Conservation (phyloP, 2,888 invertebrate genomes). For the Hyalella azteca region DNA sequence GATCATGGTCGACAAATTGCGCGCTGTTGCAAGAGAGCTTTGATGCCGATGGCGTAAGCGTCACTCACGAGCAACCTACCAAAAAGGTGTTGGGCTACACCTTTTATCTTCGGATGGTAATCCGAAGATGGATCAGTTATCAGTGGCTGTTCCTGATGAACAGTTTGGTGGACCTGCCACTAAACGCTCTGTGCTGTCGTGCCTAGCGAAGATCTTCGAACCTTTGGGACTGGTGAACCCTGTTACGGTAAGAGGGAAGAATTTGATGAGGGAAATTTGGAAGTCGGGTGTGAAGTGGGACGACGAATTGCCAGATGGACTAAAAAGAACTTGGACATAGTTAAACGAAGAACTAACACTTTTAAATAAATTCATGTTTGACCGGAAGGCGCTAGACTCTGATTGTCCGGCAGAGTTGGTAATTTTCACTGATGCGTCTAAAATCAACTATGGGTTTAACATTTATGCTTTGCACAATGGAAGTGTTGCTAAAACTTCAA, state of each 20-base stretch:
- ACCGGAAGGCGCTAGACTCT: neutral
- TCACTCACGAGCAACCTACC: neutral
- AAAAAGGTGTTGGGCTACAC: slow-evolving; percentile 19
- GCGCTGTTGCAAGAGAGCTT: neutral
- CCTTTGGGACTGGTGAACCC: slow-evolving; percentile 1
- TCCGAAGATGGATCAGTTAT: neutral
- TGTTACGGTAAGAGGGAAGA: neutral
- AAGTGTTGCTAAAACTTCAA: neutral
- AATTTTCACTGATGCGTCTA: slow-evolving; percentile 10
- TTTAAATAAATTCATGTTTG: neutral
- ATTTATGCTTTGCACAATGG: neutral
- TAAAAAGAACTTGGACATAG: neutral
- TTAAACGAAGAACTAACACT: neutral
- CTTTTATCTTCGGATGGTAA: no score
- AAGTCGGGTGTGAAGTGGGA: slow-evolving; percentile 13
- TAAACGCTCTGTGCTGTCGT: neutral
- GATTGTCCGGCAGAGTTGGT: neutral
- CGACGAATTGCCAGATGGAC: neutral
- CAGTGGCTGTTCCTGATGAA: neutral
- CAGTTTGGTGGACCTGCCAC: neutral
- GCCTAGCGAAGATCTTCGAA: neutral
- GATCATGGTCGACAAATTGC: neutral
- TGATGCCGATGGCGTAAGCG: neutral
- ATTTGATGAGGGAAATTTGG: neutral
- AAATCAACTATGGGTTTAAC: neutral